phyloP scores from a whole-genome alignment of 2,113 vertebrate genomes.

The Cacatua alba region DNA sequence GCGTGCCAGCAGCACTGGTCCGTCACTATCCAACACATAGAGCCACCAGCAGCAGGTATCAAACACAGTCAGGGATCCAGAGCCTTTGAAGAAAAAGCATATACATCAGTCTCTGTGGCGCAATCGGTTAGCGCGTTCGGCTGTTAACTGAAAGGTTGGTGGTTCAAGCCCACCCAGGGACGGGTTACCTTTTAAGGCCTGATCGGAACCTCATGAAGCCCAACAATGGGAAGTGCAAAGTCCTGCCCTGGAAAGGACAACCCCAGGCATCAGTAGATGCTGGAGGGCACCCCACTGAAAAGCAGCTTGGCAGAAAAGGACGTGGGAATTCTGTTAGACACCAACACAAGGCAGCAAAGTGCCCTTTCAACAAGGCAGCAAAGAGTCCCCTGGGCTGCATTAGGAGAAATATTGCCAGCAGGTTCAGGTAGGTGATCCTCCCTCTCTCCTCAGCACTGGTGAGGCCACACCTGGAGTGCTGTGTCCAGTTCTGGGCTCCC shows the following conservation, averaged over 20 bases:
- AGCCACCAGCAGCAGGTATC: not conserved
- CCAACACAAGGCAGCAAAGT: not conserved
- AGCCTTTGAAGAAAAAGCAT: accelerated
- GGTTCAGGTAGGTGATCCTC: not conserved
- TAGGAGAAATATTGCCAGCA: not conserved
- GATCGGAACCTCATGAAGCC: accelerated
- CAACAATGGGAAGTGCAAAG: accelerated
- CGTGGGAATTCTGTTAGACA: not conserved
- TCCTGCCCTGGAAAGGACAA: too few relatives aligned
- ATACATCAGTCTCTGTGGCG: conserved; percentile 64
- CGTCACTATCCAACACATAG: accelerated
- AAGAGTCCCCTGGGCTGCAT: too few relatives aligned
- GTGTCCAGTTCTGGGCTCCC: not conserved
- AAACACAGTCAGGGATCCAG: accelerated
- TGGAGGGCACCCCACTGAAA: too few relatives aligned
- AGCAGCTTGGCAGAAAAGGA: not conserved
- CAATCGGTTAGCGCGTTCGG: conserved; percentile 78
- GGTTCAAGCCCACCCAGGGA: conserved; percentile 83
- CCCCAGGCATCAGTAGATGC: not conserved
- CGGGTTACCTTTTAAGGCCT: not conserved
- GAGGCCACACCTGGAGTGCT: not conserved
- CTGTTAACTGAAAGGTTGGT: conserved; percentile 85
- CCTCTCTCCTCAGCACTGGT: not conserved
- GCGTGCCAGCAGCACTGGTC: accelerated
- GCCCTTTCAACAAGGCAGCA: not conserved